Percentiles rank a stretch among this genome's conserved stretches.
Conservation (phyloP, 2,888 invertebrate genomes). For the Caenorhabditis sp. region DNA sequence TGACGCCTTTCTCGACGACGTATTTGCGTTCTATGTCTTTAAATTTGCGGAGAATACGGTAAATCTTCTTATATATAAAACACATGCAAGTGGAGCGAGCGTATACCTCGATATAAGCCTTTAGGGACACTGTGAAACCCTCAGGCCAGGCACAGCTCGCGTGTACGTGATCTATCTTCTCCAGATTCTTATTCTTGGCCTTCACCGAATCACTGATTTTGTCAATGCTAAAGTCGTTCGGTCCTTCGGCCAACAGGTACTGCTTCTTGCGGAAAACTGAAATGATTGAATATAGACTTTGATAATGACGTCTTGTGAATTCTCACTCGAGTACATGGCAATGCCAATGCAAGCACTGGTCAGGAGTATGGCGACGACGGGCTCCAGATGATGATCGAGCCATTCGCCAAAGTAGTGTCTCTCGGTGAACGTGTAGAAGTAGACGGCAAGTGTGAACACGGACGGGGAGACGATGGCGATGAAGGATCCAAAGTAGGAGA, state of each 20-base stretch:
- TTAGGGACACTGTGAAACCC: constrained; percentile 47
- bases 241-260: constrained; percentile 45
- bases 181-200: constrained; percentile 8
- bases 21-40: too few relatives aligned
- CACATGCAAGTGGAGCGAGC: too few relatives aligned
- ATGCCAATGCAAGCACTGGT: constrained; percentile 24
- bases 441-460: background rate
- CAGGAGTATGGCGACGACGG: constrained; percentile 8
- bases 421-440: background rate
- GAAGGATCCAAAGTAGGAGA: background rate
- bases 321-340: constrained; percentile 36
- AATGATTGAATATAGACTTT: background rate
- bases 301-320: background rate
- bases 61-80: too few relatives aligned
- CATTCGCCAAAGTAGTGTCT: constrained; percentile 3
- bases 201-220: constrained; percentile 18
- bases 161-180: constrained; percentile 51
- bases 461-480: constrained; percentile 18
- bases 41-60: too few relatives aligned
- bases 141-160: constrained; percentile 45
- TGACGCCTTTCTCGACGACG: too few relatives aligned
- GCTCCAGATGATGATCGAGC: constrained; percentile 41
- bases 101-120: constrained; percentile 43
- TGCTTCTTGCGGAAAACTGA: constrained; percentile 41
- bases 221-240: constrained; percentile 23